Percentiles rank a stretch among this genome's conserved stretches.
These are phyloP conservation scores for Dascyllus trimaculatus DNA, from an alignment of 2,113 vertebrate species.

Conservation along the genomic window DNA sequence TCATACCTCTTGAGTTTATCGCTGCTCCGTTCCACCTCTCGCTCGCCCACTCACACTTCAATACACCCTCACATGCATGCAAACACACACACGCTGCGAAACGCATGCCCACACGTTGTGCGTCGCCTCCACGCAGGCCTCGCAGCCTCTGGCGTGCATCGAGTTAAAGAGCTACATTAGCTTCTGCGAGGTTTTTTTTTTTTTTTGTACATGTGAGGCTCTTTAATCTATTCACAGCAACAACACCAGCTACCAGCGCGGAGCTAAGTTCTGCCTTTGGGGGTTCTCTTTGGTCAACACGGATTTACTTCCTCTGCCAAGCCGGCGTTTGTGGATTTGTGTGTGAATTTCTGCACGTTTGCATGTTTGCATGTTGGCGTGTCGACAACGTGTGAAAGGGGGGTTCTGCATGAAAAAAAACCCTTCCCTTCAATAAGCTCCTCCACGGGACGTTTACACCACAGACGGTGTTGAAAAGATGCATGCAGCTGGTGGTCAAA, in stretches of 20 bases:
- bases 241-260: conserved; percentile 9
- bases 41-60: conserved; percentile 32
- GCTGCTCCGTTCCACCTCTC: conserved; percentile 22
- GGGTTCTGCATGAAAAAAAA: no score
- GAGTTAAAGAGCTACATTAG: conserved; percentile 28
- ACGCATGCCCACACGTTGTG: conserved; percentile 42
- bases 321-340: background rate
- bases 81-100: conserved; percentile 3
- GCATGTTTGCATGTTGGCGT: no score
- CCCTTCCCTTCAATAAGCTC: background rate
- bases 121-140: conserved; percentile 1
- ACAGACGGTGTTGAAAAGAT: no score
- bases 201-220: background rate
- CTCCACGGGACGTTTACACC: background rate
- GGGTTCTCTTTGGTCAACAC: conserved; percentile 19
- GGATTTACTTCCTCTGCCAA: background rate
- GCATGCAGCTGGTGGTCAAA: no score
- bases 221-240: conserved; percentile 21
- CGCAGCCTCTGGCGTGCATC: conserved; percentile 18
- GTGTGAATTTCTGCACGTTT: background rate
- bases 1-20: conserved; percentile 36
- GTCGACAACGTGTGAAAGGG: no score
- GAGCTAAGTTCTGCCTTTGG: conserved; percentile 31
- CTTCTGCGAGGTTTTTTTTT: conserved; percentile 10
- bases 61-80: background rate